A percentile compares a stretch with the other conserved stretches of the same genome.
Conservation (phyloP, 2,113 vertebrate genomes). For the Prunella fulvescens region DNA sequence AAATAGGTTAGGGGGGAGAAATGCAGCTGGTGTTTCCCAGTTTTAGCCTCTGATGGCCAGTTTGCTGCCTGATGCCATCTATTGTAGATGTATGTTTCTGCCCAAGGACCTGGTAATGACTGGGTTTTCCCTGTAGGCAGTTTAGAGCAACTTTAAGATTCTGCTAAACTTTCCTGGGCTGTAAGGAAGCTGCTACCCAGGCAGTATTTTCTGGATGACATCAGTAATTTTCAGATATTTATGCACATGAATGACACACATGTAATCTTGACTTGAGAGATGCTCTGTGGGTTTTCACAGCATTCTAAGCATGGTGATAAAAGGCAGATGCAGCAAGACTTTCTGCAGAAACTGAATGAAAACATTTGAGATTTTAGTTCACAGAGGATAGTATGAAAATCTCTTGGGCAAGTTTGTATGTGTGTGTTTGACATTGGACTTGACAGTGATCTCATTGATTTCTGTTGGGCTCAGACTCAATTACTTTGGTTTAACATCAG, state of each 20-base stretch:
- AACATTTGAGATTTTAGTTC: not conserved
- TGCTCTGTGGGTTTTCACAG: not conserved
- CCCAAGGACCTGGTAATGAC: not conserved
- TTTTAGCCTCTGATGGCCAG: not conserved
- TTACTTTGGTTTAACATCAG: not conserved
- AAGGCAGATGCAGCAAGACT: not conserved
- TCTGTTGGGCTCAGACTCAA: not conserved
- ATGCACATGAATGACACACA: not conserved
- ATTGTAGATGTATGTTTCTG: not conserved
- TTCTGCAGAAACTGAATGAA: not conserved
- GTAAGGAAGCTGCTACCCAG: not conserved
- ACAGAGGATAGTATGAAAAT: not conserved
- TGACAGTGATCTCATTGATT: constrained; percentile 8
- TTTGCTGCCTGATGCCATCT: not conserved
- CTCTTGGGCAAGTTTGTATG: not conserved
- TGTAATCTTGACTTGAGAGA: not conserved
- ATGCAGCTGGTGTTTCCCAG: not conserved
- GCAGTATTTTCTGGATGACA: not conserved
- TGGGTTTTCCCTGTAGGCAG: not conserved
- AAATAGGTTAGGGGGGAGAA: not conserved
- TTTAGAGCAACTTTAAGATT: not conserved
- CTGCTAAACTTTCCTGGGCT: not conserved
- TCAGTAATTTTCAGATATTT: not conserved
- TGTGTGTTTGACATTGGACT: not conserved
- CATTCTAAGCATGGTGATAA: not conserved